Percentiles rank a stretch among this genome's conserved stretches.
Evolutionary conservation across 2,888 invertebrate genomes (phyloP).

Genomic region (Baronia brevicornis): DNA sequence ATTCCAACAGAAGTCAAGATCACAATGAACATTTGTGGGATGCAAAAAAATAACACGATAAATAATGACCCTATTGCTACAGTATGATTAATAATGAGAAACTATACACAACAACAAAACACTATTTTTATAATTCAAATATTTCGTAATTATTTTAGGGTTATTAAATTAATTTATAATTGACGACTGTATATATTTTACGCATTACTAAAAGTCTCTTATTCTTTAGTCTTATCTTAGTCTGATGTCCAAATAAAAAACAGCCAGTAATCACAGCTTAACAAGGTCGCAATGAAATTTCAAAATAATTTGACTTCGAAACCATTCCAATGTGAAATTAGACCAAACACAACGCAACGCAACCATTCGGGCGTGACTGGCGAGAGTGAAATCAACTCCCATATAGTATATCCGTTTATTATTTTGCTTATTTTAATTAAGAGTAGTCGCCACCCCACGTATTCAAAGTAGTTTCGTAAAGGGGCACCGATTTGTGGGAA

Average conservation of each 20-base stretch:
- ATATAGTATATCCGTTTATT: constrained; percentile 52
- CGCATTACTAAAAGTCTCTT: too few species aligned
- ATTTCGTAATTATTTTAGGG: neutral
- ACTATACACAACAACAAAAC: neutral
- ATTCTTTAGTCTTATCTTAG: too few species aligned
- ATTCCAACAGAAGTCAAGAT: too few species aligned
- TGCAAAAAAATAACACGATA: constrained; percentile 16
- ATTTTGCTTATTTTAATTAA: constrained; percentile 65
- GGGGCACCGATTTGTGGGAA: constrained; percentile 68
- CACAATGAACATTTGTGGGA: too few species aligned
- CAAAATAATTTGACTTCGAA: too few species aligned
- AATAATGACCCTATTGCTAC: neutral
- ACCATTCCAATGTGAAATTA: constrained; percentile 9
- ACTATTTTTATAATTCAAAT: neutral
- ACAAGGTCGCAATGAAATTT: too few species aligned
- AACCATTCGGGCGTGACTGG: constrained; percentile 10
- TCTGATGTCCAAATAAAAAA: too few species aligned
- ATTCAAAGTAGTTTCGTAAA: constrained; percentile 33
- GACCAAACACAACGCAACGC: constrained; percentile 7
- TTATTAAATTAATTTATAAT: neutral
- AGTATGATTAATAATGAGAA: constrained; percentile 3
- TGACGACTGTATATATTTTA: too few species aligned
- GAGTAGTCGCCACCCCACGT: constrained; percentile 43
- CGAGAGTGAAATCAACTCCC: constrained; percentile 50
- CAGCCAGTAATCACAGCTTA: too few species aligned